phyloP scores from a whole-genome alignment of 2,888 invertebrate species.

The Dynastes maya region DNA sequence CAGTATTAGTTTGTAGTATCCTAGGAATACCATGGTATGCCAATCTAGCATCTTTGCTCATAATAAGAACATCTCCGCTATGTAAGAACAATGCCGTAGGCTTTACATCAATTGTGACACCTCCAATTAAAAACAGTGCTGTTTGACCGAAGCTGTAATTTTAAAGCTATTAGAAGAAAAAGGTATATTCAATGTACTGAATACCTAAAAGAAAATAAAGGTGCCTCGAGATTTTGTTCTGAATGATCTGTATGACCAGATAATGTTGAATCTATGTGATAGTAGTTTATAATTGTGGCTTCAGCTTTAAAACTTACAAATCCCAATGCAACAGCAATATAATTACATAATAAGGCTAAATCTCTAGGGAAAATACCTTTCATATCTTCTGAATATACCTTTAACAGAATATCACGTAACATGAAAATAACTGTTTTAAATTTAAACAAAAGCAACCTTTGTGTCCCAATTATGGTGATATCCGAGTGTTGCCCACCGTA shows the following conservation, averaged over 20 bases:
- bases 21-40: conserved; percentile 96
- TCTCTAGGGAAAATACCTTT: conserved; percentile 83
- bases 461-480: conserved; percentile 99
- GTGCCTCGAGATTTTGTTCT: conserved; percentile 88
- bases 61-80: conserved; percentile 93
- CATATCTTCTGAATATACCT: conserved; percentile 81
- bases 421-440: not conserved
- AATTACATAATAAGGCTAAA: conserved; percentile 77
- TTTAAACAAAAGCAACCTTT: conserved; percentile 75
- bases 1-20: conserved; percentile 75
- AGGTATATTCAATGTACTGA: not conserved
- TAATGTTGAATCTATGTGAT: conserved; percentile 92
- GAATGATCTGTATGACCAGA: conserved; percentile 97
- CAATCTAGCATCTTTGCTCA: conserved; percentile 88
- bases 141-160: conserved; percentile 91
- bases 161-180: not conserved
- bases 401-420: conserved; percentile 40
- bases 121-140: conserved; percentile 95
- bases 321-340: conserved; percentile 76
- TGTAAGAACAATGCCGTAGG: conserved; percentile 83
- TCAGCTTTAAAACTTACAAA: conserved; percentile 81
- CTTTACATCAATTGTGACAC: conserved; percentile 78
- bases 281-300: conserved; percentile 97
- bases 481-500: conserved; percentile 97
- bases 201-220: conserved; percentile 92